A percentile compares a stretch with the other conserved stretches of the same genome.
These are phyloP conservation scores for Nephrocerus scutellatus DNA, from an alignment of 2,888 invertebrate genomes.

Conservation along the genomic window DNA sequence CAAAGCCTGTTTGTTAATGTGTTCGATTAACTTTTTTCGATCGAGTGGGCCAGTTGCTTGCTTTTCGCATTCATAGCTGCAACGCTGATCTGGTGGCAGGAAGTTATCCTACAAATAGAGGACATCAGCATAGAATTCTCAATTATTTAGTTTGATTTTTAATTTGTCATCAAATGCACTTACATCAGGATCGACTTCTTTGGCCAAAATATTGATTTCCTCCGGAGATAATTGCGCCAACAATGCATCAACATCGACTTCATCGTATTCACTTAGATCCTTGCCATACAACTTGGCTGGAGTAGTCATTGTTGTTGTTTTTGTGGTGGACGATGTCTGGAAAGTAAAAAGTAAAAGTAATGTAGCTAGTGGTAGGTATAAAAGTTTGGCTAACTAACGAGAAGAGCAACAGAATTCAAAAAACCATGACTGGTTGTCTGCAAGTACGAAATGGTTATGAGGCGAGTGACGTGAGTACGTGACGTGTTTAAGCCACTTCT, in stretches of 20 bases:
- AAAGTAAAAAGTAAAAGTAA: conserved; percentile 29
- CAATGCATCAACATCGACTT: conserved; percentile 93
- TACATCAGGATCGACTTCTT: conserved; percentile 99
- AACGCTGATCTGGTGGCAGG: conserved; percentile 91
- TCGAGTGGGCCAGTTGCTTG: conserved; percentile 92
- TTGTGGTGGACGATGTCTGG: conserved; percentile 83
- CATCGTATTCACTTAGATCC: conserved; percentile 84
- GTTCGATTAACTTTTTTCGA: conserved; percentile 90
- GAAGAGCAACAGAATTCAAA: too few species aligned
- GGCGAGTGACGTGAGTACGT: too few species aligned
- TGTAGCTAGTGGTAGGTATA: background rate
- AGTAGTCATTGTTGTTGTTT: conserved; percentile 83
- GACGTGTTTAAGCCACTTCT: too few species aligned
- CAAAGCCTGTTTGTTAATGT: conserved; percentile 95
- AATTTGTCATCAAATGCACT: conserved; percentile 52
- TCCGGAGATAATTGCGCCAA: conserved; percentile 87
- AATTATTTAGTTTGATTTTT: background rate
- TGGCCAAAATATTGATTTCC: conserved; percentile 93
- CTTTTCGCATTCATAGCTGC: conserved; percentile 94
- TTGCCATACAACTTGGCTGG: conserved; percentile 85
- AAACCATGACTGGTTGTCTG: too few species aligned
- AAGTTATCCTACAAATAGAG: conserved; percentile 89
- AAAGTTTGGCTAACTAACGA: too few species aligned
- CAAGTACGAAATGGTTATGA: too few species aligned
- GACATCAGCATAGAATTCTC: too few species aligned